Evolutionary conservation across 2,797 vertebrate species (phyloP).

Genomic region (Sebastes oblongus): DNA sequence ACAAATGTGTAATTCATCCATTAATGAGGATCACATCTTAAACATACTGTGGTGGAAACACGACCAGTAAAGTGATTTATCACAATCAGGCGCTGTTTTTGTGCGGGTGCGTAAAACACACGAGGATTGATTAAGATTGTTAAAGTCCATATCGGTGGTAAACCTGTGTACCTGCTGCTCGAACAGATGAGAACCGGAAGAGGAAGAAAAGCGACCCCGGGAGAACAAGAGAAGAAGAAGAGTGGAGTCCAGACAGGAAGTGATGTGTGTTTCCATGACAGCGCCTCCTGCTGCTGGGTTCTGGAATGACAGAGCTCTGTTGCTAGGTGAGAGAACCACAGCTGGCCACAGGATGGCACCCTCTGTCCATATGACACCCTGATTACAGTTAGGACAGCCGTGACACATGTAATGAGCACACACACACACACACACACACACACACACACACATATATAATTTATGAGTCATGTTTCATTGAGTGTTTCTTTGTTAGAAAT

Average conservation of each 20-base stretch:
- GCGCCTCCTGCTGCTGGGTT: conserved; percentile 18
- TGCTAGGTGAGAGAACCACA: background rate
- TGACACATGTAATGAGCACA: background rate
- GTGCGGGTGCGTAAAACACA: accelerated
- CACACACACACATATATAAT: too few species aligned
- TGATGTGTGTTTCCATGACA: background rate
- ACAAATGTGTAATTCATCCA: background rate
- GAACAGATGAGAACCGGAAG: conserved; percentile 82
- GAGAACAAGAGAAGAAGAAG: conserved; percentile 51
- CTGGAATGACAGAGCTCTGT: background rate
- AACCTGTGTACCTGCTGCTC: conserved; percentile 65
- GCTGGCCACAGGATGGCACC: conserved; percentile 58
- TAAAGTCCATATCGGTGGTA: accelerated
- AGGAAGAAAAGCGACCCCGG: conserved; percentile 44
- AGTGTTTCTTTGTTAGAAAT: too few species aligned
- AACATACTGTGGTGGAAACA: background rate
- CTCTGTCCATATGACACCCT: background rate
- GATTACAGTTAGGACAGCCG: background rate
- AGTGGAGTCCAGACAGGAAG: background rate
- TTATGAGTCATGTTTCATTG: too few species aligned
- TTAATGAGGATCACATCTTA: background rate
- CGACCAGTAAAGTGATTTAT: background rate
- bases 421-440: too few species aligned
- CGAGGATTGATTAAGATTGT: conserved; percentile 76
- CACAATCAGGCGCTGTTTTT: accelerated